Evolutionary conservation across 2,888 invertebrate genomes (phyloP).

Genomic region (Meteorus colon): DNA sequence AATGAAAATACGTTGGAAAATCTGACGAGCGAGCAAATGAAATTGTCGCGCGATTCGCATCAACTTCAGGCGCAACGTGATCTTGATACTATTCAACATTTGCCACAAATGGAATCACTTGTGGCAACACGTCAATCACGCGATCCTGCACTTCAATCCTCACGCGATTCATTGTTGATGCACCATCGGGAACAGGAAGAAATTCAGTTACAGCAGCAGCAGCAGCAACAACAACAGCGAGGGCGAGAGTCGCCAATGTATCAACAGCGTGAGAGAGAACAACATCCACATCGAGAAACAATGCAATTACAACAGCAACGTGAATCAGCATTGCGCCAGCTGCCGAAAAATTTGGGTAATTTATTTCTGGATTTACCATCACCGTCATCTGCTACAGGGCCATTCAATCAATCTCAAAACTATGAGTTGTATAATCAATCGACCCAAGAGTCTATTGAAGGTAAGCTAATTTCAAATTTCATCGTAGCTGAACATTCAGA

Average conservation of each 20-base stretch:
- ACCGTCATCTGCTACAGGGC: slow-evolving; percentile 47
- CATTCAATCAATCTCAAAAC: slow-evolving; percentile 36
- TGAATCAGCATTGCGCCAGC: slow-evolving; percentile 60
- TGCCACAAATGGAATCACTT: slow-evolving; percentile 38
- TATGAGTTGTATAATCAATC: not conserved
- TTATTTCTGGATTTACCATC: slow-evolving; percentile 62
- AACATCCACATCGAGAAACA: slow-evolving; percentile 8
- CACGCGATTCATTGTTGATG: slow-evolving; percentile 37
- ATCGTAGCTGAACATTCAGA: too few relatives aligned
- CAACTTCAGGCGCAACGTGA: slow-evolving; percentile 47
- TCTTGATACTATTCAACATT: slow-evolving; percentile 41
- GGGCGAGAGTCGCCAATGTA: slow-evolving; percentile 40
- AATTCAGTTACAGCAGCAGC: slow-evolving; percentile 26
- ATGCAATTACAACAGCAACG: slow-evolving; percentile 38
- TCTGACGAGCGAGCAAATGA: slow-evolving; percentile 47
- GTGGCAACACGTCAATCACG: slow-evolving; percentile 28
- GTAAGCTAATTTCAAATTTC: not conserved
- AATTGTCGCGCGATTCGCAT: slow-evolving; percentile 50
- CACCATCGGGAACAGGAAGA: slow-evolving; percentile 43
- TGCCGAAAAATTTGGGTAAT: slow-evolving; percentile 63
- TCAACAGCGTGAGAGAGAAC: slow-evolving; percentile 37
- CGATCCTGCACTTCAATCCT: slow-evolving; percentile 38
- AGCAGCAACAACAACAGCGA: slow-evolving; percentile 16
- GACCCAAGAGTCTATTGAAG: not conserved
- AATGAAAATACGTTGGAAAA: slow-evolving; percentile 49